phyloP scores from a whole-genome alignment of 1,140 invertebrate species.

The Wasmannia auropunctata region DNA sequence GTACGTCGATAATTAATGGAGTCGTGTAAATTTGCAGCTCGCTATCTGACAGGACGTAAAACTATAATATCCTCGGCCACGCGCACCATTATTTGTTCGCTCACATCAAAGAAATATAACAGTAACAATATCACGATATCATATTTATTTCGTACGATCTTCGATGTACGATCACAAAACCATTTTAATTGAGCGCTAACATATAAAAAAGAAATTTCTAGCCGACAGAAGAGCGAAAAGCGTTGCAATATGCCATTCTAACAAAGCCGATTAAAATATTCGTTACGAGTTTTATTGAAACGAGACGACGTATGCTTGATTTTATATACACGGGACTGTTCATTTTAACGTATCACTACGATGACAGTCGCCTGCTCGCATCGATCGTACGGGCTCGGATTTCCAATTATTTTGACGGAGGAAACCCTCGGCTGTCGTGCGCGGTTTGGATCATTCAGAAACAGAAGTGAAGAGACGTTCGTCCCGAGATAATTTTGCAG shows the following conservation, averaged over 20 bases:
- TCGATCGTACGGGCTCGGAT: slow-evolving; percentile 27
- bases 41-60: not conserved
- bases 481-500: slow-evolving; percentile 27
- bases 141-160: not conserved
- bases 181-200: slow-evolving; percentile 4
- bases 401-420: slow-evolving; percentile 57
- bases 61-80: not conserved
- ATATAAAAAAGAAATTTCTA: not conserved
- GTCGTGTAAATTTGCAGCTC: not conserved
- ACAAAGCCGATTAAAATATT: slow-evolving; percentile 43
- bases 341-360: slow-evolving; percentile 29
- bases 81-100: not conserved
- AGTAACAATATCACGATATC: not conserved
- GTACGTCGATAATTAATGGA: slow-evolving; percentile 13
- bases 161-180: not conserved
- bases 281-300: slow-evolving; percentile 50
- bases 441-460: slow-evolving; percentile 30
- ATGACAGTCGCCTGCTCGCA: slow-evolving; percentile 7
- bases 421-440: slow-evolving; percentile 15
- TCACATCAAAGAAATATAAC: not conserved
- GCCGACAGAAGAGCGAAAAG: not conserved
- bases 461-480: slow-evolving; percentile 17
- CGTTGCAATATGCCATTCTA: not conserved
- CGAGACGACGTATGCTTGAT: slow-evolving; percentile 44
- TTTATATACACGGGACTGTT: not conserved